phyloP scores from a whole-genome alignment of 2,888 invertebrate genomes.

The Cynaeus angustus region DNA sequence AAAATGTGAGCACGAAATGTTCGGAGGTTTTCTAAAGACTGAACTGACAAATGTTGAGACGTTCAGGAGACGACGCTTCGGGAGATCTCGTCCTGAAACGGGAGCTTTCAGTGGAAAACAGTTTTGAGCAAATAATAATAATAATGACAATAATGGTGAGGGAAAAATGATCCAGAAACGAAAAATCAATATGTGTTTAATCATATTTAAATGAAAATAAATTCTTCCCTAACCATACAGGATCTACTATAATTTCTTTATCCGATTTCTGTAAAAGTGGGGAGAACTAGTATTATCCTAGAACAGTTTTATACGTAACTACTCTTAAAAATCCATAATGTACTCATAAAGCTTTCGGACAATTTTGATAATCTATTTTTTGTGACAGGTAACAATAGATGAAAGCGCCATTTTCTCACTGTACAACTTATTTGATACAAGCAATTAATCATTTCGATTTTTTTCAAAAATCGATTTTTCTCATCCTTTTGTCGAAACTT shows the following conservation, averaged over 20 bases:
- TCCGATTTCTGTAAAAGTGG: too few relatives aligned
- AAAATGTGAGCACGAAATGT: background rate
- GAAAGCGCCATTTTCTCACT: too few relatives aligned
- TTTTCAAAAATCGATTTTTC: constrained; percentile 18
- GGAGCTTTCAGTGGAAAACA: constrained; percentile 35
- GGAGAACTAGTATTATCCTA: too few relatives aligned
- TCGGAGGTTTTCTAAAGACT: constrained; percentile 55
- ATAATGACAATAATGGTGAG: background rate
- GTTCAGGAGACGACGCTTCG: constrained; percentile 29
- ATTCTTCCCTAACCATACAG: too few relatives aligned
- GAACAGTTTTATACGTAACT: too few relatives aligned
- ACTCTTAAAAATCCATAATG: too few relatives aligned
- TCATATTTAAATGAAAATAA: background rate
- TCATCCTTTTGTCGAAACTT: constrained; percentile 31
- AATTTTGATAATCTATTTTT: too few relatives aligned
- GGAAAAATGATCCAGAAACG: background rate
- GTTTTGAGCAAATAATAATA: constrained; percentile 26
- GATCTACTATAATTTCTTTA: too few relatives aligned
- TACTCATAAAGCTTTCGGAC: too few relatives aligned
- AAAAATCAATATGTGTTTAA: background rate
- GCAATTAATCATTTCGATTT: background rate
- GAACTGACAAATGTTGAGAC: constrained; percentile 44
- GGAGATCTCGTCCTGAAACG: constrained; percentile 29
- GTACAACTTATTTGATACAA: too few relatives aligned
- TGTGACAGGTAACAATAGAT: too few relatives aligned